Conservation (phyloP, 2,797 vertebrate genomes). For the Mycteria americana region DNA sequence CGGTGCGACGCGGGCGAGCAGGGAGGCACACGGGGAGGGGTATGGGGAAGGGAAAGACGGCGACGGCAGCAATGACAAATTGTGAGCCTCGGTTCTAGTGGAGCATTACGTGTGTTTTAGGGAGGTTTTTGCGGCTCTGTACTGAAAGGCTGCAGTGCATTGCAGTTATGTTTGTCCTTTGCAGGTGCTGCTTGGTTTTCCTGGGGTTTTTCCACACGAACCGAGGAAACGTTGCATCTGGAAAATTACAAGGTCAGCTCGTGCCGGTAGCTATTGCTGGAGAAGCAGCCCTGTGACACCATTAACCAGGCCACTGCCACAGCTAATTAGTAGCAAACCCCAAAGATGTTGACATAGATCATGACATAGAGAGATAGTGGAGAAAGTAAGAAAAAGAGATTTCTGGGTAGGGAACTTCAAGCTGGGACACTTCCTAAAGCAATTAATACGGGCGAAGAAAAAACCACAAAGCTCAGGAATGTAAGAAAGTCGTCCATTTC, state of each 20-base stretch:
- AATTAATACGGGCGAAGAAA: background rate
- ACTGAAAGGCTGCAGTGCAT: background rate
- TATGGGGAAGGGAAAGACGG: rapidly evolving
- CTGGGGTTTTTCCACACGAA: background rate
- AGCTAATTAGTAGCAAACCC: conserved; percentile 12
- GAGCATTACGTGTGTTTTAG: background rate
- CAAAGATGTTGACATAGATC: background rate
- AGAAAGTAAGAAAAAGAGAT: background rate
- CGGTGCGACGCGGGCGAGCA: rapidly evolving
- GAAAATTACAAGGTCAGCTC: background rate
- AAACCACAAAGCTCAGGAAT: rapidly evolving
- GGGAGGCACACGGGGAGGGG: rapidly evolving
- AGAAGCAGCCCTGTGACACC: background rate
- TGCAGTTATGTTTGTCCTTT: background rate
- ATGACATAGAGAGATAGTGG: background rate
- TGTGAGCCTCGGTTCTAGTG: rapidly evolving
- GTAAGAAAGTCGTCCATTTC: background rate
- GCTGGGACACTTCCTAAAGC: background rate
- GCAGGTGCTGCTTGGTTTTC: background rate
- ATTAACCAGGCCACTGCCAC: background rate
- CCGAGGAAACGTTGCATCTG: background rate
- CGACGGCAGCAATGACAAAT: background rate
- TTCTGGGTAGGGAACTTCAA: background rate
- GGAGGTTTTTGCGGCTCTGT: background rate
- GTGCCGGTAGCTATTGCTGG: background rate